phyloP scores from a whole-genome alignment of 2,113 vertebrate genomes.

The Lampris incognitus region DNA sequence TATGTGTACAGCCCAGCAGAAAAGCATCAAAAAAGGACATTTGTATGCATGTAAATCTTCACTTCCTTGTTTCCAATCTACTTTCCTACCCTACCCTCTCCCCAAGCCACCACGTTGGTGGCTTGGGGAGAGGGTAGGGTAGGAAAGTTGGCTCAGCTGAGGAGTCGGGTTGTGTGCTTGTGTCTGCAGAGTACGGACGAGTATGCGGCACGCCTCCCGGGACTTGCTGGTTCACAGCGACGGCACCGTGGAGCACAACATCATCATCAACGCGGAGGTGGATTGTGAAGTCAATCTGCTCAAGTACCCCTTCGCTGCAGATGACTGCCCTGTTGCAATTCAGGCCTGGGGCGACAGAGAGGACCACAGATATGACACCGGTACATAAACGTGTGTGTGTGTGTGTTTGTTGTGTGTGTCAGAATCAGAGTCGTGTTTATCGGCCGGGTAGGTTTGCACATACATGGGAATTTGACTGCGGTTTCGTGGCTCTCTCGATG shows the following conservation, averaged over 20 bases:
- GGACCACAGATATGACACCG: conserved; percentile 15
- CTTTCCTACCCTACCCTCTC: background rate
- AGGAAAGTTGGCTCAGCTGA: background rate
- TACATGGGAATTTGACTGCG: too few relatives aligned
- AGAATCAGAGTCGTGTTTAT: too few relatives aligned
- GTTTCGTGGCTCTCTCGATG: too few relatives aligned
- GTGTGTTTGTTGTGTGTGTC: too few relatives aligned
- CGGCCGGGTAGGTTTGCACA: too few relatives aligned
- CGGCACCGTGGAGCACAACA: conserved; percentile 55
- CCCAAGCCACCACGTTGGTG: background rate
- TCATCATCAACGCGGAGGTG: conserved; percentile 65
- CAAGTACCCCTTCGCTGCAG: conserved; percentile 75
- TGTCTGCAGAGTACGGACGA: conserved; percentile 54
- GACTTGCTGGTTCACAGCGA: conserved; percentile 70
- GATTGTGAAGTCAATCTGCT: conserved; percentile 80
- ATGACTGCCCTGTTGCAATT: conserved; percentile 74
- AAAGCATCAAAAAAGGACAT: too few relatives aligned
- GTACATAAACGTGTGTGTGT: too few relatives aligned
- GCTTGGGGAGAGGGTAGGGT: background rate
- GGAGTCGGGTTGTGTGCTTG: background rate
- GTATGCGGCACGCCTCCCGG: conserved; percentile 30
- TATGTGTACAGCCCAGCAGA: too few relatives aligned
- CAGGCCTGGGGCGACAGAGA: conserved; percentile 56
- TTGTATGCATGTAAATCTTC: background rate
- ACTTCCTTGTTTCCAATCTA: background rate